phyloP scores from a whole-genome alignment of 2,888 invertebrate species.

The Agrotis ipsilon region DNA sequence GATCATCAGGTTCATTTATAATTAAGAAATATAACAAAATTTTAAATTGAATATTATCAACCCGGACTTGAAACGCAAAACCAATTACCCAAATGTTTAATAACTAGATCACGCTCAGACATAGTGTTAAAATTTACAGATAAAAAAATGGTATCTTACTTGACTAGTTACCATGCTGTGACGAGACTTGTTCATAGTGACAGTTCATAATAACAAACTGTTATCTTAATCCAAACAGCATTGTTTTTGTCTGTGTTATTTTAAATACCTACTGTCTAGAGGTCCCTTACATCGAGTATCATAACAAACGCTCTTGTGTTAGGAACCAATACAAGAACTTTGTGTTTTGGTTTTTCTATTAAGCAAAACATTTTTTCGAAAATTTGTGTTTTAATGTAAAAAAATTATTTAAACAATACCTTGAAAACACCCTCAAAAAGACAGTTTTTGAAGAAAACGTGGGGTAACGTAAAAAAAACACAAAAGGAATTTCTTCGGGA shows the following conservation, averaged over 20 bases:
- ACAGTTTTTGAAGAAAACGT: too few species aligned
- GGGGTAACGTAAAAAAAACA: too few species aligned
- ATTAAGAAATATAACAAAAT: too few species aligned
- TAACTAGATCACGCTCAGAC: conserved; percentile 15
- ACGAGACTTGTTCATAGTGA: conserved; percentile 4
- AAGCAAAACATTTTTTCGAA: too few species aligned
- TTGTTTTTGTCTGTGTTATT: conserved; percentile 45
- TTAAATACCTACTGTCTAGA: conserved; percentile 25
- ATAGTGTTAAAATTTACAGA: conserved; percentile 14
- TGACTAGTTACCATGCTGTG: conserved; percentile 28
- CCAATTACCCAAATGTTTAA: background rate
- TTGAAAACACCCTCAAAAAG: too few species aligned
- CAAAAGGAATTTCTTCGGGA: too few species aligned
- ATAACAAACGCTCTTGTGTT: conserved; percentile 6
- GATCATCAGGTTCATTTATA: too few species aligned
- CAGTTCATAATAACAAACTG: conserved; percentile 24
- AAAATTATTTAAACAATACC: too few species aligned
- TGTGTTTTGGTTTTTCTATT: too few species aligned
- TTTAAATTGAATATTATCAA: too few species aligned
- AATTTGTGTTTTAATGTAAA: too few species aligned
- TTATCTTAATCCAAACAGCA: conserved; percentile 49
- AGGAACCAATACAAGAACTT: too few species aligned
- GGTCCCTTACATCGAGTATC: conserved; percentile 14
- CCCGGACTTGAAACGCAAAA: background rate
- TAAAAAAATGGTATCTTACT: conserved; percentile 13